Conservation (phyloP, 2,113 vertebrate species). For the Corythornis vintsioides region DNA sequence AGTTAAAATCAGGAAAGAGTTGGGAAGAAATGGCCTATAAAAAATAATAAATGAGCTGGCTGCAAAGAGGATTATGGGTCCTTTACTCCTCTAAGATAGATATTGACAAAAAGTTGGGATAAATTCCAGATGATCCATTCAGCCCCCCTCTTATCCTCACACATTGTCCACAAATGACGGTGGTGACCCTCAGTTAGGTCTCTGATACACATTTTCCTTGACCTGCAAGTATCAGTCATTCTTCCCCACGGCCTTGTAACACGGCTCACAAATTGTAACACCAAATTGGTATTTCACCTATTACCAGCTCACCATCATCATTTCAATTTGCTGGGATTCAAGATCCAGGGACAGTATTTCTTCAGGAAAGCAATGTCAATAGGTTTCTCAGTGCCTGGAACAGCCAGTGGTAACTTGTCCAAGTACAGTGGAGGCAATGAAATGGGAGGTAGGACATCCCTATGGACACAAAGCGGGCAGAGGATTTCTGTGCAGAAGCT, state of each 20-base stretch:
- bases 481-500: background rate
- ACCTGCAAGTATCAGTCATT: slow-evolving; percentile 19
- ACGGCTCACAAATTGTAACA: slow-evolving; percentile 10
- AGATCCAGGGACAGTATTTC: slow-evolving; percentile 13
- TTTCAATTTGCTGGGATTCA: slow-evolving; percentile 12
- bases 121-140: slow-evolving; percentile 13
- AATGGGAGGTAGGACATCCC: background rate
- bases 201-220: slow-evolving; percentile 11
- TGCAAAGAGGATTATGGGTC: background rate
- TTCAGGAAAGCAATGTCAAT: background rate
- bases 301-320: background rate
- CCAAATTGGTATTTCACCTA: slow-evolving; percentile 33
- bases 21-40: slow-evolving; percentile 24
- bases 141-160: background rate
- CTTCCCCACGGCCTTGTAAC: background rate
- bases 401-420: background rate
- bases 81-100: slow-evolving; percentile 5
- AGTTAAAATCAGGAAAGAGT: slow-evolving; percentile 14
- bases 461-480: background rate
- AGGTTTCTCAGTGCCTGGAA: background rate
- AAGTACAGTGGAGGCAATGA: background rate
- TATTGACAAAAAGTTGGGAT: slow-evolving; percentile 26
- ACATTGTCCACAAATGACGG: slow-evolving; percentile 18
- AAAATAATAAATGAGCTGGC: slow-evolving; percentile 12
- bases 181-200: background rate